Conservation (phyloP, 2,113 vertebrate species). For the Crotophaga sulcirostris region DNA sequence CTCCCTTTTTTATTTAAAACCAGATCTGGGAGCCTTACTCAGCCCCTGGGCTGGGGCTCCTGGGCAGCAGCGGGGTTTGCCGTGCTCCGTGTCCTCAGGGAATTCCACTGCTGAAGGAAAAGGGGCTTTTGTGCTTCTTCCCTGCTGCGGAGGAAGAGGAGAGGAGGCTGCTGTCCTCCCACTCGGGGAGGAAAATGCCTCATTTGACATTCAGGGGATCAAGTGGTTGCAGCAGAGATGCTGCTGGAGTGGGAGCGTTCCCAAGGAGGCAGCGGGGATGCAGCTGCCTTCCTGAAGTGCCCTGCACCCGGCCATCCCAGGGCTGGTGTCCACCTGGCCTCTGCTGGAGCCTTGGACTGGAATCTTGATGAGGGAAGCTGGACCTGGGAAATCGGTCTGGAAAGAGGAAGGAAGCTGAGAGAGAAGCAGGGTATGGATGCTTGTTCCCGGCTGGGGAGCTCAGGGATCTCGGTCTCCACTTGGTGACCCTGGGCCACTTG, state of each 20-base stretch:
- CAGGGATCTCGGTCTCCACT: too few species aligned
- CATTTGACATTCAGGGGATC: not conserved
- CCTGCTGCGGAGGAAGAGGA: not conserved
- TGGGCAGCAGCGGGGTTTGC: rapidly evolving
- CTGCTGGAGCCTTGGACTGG: not conserved
- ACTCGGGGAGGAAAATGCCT: not conserved
- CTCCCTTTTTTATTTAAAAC: not conserved
- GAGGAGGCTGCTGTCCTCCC: not conserved
- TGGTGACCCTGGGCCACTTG: too few species aligned
- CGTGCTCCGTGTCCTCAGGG: rapidly evolving
- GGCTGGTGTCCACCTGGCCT: too few species aligned
- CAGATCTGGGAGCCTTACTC: too few species aligned
- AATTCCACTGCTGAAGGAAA: rapidly evolving
- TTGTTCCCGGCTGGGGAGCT: too few species aligned
- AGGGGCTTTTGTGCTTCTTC: not conserved
- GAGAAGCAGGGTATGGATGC: too few species aligned
- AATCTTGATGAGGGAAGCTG: too few species aligned
- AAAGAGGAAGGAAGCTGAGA: too few species aligned
- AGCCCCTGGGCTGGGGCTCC: rapidly evolving
- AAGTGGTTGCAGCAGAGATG: not conserved
- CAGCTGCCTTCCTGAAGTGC: not conserved
- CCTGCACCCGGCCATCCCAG: not conserved
- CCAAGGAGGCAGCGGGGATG: rapidly evolving
- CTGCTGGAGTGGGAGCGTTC: not conserved
- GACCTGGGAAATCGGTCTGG: too few species aligned